Percentiles rank a stretch among this genome's conserved stretches.
phyloP scores from a whole-genome alignment of 2,113 vertebrate genomes.

The Gambusia holbrooki region DNA sequence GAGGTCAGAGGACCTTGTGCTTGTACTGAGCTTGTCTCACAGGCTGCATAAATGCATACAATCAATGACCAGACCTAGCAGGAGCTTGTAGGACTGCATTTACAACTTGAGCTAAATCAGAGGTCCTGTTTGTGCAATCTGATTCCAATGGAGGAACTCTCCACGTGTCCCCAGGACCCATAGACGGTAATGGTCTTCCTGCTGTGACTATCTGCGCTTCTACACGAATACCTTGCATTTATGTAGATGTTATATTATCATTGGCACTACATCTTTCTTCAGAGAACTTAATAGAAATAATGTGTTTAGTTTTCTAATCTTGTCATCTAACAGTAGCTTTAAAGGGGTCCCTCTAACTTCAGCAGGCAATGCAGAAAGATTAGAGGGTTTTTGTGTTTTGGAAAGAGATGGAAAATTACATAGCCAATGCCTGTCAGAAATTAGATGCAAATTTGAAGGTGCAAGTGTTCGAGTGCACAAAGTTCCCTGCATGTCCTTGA shows the following conservation, averaged over 20 bases:
- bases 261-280: slow-evolving; percentile 26
- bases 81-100: slow-evolving; percentile 49
- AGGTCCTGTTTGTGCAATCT: slow-evolving; percentile 60
- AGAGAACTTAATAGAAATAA: slow-evolving; percentile 23
- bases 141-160: slow-evolving; percentile 49
- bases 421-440: not conserved
- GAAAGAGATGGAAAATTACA: not conserved
- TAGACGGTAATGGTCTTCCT: slow-evolving; percentile 47
- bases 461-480: slow-evolving; percentile 9
- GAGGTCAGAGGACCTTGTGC: slow-evolving; percentile 54
- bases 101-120: slow-evolving; percentile 70
- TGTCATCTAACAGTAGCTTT: slow-evolving; percentile 37
- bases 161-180: slow-evolving; percentile 39
- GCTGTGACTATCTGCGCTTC: not conserved
- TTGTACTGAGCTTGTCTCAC: slow-evolving; percentile 46
- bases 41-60: slow-evolving; percentile 54
- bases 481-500: slow-evolving; percentile 42
- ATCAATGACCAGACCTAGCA: slow-evolving; percentile 64
- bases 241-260: slow-evolving; percentile 35
- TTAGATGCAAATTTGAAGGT: slow-evolving; percentile 19
- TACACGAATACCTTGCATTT: not conserved
- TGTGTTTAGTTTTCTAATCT: slow-evolving; percentile 49
- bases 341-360: slow-evolving; percentile 7
- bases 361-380: slow-evolving; percentile 5
- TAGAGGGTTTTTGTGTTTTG: not conserved